Percentiles rank a stretch among this genome's conserved stretches.
Conservation (phyloP, 2,797 vertebrate species). For the Menidia menidia region DNA sequence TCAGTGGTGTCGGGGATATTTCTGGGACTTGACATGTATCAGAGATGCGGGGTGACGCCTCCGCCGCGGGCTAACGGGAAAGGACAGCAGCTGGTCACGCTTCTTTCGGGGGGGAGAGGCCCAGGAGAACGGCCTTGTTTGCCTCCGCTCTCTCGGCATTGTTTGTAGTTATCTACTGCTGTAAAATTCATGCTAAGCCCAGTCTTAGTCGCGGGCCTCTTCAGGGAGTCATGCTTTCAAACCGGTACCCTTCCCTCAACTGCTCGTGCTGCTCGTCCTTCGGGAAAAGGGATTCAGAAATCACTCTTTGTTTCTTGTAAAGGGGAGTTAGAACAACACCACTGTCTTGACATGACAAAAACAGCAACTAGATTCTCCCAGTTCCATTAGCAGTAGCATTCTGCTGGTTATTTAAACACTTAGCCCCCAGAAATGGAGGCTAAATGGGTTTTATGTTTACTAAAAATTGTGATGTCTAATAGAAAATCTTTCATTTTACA, state of each 20-base stretch:
- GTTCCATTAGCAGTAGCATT: neutral
- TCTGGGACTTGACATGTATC: constrained; percentile 55
- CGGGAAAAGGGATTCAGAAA: constrained; percentile 22
- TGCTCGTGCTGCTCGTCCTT: constrained; percentile 30
- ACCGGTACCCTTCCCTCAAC: constrained; percentile 42
- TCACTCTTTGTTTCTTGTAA: neutral
- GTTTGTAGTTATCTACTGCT: constrained; percentile 55
- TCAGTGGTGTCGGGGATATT: constrained; percentile 64
- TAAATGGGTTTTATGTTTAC: neutral
- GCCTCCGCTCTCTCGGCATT: constrained; percentile 40
- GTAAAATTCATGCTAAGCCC: constrained; percentile 64
- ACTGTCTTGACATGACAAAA: neutral
- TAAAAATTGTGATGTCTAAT: neutral
- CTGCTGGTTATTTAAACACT: neutral
- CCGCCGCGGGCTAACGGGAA: constrained; percentile 56
- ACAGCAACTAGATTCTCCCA: neutral
- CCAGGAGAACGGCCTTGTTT: constrained; percentile 40
- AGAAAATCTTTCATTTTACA: neutral
- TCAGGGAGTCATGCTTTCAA: constrained; percentile 44
- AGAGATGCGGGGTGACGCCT: constrained; percentile 57
- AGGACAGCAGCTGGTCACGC: constrained; percentile 46
- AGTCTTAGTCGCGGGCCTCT: constrained; percentile 46
- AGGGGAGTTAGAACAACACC: neutral
- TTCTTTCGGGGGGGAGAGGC: constrained; percentile 24
- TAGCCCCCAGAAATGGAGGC: too few relatives aligned